Base-by-base conservation (phyloP, 2,113 vertebrate species). In the Tetrax tetrax region DNA sequence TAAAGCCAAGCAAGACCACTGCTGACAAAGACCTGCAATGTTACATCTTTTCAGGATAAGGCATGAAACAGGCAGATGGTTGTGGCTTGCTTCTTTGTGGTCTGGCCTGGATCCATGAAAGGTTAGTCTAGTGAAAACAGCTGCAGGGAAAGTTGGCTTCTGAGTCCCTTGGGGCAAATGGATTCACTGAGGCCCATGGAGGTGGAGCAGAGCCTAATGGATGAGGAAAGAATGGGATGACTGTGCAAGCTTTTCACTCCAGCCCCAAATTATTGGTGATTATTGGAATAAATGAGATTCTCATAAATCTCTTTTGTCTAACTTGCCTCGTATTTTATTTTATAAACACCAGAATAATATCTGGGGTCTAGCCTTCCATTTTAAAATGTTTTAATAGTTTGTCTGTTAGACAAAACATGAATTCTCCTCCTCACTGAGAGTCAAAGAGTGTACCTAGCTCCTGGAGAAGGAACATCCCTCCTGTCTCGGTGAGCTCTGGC, bases 51-150 rank as follows among this genome's bases (percentile, higher is more conserved):
- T 50, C 85, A 94, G 57, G 17, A 92, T 78, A 90, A 88, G 79
- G 63, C 66, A 80, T 72, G 76, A 92, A 95, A 77, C 41, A 57
- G 85, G 79, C 90, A 91, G 70, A 92, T 59, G 53, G 33, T 35
- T 5, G 9, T 83, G 70, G 38, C 65, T 91, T 93, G 43, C 45
- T 90, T 95, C 70, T 43, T 21, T 93, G 88, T 94, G 82, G 90
- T 93, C 78, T 94, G 94, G 90, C 75, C 48, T 85, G 18, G 10
- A 33, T 90, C 75, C 75, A 61, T 53, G 17, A 70, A 95, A 93
- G 59, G 79, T 95, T 95, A 90, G 50, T 71, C 33, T 85, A 8
- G 0, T 69, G 47, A 80, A 93, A 92, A 90, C 83, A 95, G 57
- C 75, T 93, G 75, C 54, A 80, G 71, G 6, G 24, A 77, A 80